Evolutionary conservation across 1,140 invertebrate genomes (phyloP).

Genomic region (Tetranychus urticae): DNA sequence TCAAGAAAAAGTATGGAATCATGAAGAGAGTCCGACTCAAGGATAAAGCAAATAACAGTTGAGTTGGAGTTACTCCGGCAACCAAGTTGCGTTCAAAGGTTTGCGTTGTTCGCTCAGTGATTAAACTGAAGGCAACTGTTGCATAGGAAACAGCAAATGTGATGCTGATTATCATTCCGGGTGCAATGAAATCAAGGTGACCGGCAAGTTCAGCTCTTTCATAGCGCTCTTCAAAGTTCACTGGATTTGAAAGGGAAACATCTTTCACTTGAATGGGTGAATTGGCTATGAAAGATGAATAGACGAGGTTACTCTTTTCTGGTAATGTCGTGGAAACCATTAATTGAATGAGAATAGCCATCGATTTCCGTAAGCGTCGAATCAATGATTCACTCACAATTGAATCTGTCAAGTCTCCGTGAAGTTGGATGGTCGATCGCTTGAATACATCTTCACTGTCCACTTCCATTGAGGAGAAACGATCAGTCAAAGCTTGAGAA

Average conservation of each 20-base stretch:
- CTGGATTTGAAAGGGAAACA: not conserved
- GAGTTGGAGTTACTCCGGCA: constrained; percentile 20
- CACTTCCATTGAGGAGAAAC: not conserved
- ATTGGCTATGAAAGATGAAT: not conserved
- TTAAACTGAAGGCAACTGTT: constrained; percentile 68
- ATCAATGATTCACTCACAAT: not conserved
- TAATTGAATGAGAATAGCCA: not conserved
- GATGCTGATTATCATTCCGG: constrained; percentile 80
- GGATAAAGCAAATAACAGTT: not conserved
- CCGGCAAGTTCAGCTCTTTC: constrained; percentile 4
- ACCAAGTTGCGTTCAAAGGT: constrained; percentile 66
- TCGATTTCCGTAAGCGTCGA: not conserved
- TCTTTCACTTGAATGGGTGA: not conserved
- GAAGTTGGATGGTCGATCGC: not conserved
- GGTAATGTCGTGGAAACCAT: not conserved
- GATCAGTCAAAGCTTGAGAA: not conserved
- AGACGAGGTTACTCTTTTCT: not conserved
- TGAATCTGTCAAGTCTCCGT: not conserved
- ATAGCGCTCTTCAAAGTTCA: not conserved
- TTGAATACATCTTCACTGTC: not conserved
- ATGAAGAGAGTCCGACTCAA: not conserved
- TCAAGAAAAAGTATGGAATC: not conserved
- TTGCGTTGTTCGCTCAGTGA: constrained; percentile 73
- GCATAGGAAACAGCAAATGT: constrained; percentile 85
- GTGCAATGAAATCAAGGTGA: constrained; percentile 62